Percentiles rank a stretch among this genome's conserved stretches.
phyloP scores from a whole-genome alignment of 2,113 vertebrate genomes.

The Triplophysa siluroides region DNA sequence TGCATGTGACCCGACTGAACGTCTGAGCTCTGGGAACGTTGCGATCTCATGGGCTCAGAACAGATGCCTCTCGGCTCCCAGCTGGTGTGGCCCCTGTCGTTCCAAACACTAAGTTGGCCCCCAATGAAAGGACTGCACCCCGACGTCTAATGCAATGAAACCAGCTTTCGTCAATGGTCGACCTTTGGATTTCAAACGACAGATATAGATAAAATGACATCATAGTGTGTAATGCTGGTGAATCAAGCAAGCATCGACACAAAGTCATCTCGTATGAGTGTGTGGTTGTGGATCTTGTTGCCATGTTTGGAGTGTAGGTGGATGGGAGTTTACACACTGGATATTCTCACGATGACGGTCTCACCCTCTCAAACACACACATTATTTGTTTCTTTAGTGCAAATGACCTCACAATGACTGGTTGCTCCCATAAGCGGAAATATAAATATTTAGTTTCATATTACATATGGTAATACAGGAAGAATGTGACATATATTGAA shows the following conservation, averaged over 20 bases:
- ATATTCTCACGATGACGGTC: background rate
- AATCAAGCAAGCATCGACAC: background rate
- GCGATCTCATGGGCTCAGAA: constrained; percentile 23
- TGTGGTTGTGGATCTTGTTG: constrained; percentile 10
- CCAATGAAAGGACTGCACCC: background rate
- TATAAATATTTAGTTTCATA: constrained; percentile 14
- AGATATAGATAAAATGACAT: constrained; percentile 7
- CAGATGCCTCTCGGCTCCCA: constrained; percentile 21
- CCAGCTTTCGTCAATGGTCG: background rate
- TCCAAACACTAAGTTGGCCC: constrained; percentile 13
- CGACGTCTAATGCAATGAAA: background rate
- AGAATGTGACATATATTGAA: constrained; percentile 1
- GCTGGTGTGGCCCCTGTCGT: constrained; percentile 7
- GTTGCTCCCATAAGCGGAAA: background rate
- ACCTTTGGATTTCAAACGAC: background rate
- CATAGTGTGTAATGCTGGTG: constrained; percentile 1
- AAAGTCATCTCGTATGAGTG: constrained; percentile 12
- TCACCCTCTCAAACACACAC: background rate
- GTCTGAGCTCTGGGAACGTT: constrained; percentile 10
- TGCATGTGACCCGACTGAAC: constrained; percentile 20
- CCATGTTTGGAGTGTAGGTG: constrained; percentile 19
- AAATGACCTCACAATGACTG: constrained; percentile 1
- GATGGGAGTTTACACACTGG: background rate
- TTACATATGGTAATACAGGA: constrained; percentile 14
- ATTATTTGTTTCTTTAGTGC: constrained; percentile 11